Conservation (phyloP, 1,140 invertebrate species). For the Leptonema lineaticorne region DNA sequence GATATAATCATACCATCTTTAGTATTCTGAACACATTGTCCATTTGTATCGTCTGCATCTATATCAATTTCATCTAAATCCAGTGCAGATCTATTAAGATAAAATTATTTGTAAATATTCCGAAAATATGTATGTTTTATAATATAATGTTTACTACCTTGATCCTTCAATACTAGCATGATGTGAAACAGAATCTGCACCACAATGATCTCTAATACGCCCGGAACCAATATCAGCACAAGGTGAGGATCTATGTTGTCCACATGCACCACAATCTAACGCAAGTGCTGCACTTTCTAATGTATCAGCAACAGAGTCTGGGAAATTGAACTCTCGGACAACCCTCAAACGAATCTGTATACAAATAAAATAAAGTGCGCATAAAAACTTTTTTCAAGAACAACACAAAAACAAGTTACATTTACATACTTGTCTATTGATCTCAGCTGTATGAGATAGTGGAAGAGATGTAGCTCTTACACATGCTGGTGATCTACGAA, state of each 20-base stretch:
- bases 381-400: not conserved
- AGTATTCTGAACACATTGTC: constrained; percentile 27
- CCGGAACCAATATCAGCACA: constrained; percentile 16
- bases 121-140: not conserved
- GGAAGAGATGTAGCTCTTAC: constrained; percentile 75
- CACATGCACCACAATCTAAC: not conserved
- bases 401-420: not conserved
- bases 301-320: constrained; percentile 86
- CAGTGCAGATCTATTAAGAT: constrained; percentile 21
- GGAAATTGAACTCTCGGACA: constrained; percentile 91
- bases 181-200: constrained; percentile 32
- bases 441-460: constrained; percentile 73
- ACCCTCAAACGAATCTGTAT: constrained; percentile 79
- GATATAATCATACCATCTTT: constrained; percentile 28
- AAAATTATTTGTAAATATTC: not conserved
- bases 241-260: not conserved
- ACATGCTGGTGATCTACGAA: constrained; percentile 76
- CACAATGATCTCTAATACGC: constrained; percentile 34
- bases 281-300: constrained; percentile 59
- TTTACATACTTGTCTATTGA: constrained; percentile 61
- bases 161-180: not conserved
- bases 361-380: constrained; percentile 7
- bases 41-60: constrained; percentile 29
- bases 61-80: constrained; percentile 34
- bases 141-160: constrained; percentile 10